Conservation (phyloP, 64 coral and sea anemone genomes). For the Pachyseris speciosa region DNA sequence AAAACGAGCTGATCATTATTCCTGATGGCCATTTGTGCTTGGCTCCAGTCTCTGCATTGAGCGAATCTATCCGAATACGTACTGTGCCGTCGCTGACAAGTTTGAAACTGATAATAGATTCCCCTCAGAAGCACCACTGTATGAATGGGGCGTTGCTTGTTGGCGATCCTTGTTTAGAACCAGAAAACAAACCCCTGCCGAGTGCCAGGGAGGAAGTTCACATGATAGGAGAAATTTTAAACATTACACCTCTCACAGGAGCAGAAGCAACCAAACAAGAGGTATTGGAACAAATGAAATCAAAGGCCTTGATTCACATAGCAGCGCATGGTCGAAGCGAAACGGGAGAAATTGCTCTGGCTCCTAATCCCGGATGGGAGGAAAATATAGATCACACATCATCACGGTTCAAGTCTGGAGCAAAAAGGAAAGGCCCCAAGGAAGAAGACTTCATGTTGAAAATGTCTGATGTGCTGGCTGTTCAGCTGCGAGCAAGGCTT, state of each 20-base stretch:
- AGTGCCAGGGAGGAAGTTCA: neutral
- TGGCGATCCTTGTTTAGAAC: neutral
- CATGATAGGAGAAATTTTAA: neutral
- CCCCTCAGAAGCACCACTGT: neutral
- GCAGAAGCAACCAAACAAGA: conserved; percentile 1
- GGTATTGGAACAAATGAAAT: neutral
- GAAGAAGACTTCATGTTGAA: neutral
- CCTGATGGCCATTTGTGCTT: neutral
- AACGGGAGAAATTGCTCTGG: neutral
- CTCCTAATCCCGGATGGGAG: neutral
- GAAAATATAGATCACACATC: neutral
- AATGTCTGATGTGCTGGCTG: neutral
- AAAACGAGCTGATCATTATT: neutral
- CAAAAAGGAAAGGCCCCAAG: neutral
- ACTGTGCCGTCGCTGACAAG: too few species aligned
- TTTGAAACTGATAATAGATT: too few species aligned
- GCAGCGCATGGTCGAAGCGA: neutral
- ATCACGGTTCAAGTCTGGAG: neutral
- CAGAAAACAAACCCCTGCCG: neutral
- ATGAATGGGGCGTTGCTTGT: neutral
- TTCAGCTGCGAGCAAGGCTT: too few species aligned
- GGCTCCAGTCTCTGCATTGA: neutral
- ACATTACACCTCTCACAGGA: neutral
- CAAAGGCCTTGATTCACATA: neutral
- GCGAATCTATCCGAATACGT: too few species aligned